Evolutionary conservation across 2,888 invertebrate genomes (phyloP).

Genomic region (Meteorus colon): DNA sequence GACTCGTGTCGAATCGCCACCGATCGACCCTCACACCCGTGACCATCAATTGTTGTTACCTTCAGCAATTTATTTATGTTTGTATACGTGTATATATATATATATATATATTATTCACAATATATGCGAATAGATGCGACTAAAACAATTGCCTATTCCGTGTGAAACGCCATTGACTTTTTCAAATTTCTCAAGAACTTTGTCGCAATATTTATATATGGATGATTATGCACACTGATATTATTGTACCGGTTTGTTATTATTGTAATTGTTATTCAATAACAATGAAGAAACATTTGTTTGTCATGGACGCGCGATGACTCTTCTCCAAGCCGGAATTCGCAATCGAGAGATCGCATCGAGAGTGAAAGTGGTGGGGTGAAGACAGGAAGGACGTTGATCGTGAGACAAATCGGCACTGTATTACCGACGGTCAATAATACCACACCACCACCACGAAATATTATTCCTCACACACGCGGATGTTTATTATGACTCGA

Average conservation of each 20-base stretch:
- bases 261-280: background rate
- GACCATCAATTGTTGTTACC: constrained; percentile 34
- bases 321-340: background rate
- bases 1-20: constrained; percentile 47
- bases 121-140: background rate
- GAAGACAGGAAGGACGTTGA: background rate
- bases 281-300: background rate
- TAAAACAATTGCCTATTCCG: background rate
- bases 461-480: background rate
- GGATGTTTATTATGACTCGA: background rate
- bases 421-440: constrained; percentile 36
- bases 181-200: background rate
- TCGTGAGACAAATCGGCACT: constrained; percentile 24
- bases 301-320: background rate
- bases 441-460: background rate
- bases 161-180: background rate
- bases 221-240: background rate
- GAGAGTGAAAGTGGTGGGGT: background rate
- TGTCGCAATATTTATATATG: background rate
- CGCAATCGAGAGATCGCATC: background rate
- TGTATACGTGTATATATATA: background rate
- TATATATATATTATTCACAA: background rate
- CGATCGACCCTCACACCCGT: constrained; percentile 41
- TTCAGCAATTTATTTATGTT: constrained; percentile 23
- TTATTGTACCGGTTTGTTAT: background rate